Conservation (phyloP, 2,888 invertebrate genomes). For the Exocentrus adspersus region DNA sequence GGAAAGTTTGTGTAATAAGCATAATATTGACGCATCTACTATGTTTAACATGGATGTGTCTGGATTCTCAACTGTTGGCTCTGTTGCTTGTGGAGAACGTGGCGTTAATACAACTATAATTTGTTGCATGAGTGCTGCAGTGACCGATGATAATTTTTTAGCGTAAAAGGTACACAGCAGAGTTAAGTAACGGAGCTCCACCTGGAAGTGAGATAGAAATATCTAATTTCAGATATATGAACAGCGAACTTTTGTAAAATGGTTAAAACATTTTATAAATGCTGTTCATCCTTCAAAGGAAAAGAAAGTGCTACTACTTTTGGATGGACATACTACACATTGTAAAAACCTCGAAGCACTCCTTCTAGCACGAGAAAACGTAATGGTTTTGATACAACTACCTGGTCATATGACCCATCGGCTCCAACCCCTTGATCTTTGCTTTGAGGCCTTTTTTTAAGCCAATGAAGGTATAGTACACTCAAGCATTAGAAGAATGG, state of each 20-base stretch:
- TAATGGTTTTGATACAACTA: conserved; percentile 7
- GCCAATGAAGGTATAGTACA: neutral
- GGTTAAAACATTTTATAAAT: neutral
- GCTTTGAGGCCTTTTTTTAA: neutral
- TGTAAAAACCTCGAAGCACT: neutral
- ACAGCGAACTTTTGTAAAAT: neutral
- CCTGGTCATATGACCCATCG: conserved; percentile 28
- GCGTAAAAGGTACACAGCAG: neutral
- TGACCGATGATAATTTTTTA: conserved; percentile 1
- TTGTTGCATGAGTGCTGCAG: neutral
- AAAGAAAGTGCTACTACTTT: neutral
- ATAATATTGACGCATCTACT: conserved; percentile 25
- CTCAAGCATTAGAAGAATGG: conserved; percentile 18
- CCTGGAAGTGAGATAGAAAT: neutral
- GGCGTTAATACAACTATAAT: conserved; percentile 41
- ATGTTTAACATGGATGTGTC: conserved; percentile 47
- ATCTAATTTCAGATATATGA: neutral
- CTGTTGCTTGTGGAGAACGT: conserved; percentile 42
- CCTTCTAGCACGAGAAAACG: neutral
- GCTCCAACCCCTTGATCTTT: conserved; percentile 24
- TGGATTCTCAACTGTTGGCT: conserved; percentile 41
- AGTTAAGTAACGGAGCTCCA: conserved; percentile 6
- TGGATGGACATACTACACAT: neutral
- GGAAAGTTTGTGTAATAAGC: conserved; percentile 37
- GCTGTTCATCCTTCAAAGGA: neutral